Percentiles rank a stretch among this genome's conserved stretches.
Conservation (phyloP, 2,113 vertebrate genomes). For the Tetraodon nigroviridis region DNA sequence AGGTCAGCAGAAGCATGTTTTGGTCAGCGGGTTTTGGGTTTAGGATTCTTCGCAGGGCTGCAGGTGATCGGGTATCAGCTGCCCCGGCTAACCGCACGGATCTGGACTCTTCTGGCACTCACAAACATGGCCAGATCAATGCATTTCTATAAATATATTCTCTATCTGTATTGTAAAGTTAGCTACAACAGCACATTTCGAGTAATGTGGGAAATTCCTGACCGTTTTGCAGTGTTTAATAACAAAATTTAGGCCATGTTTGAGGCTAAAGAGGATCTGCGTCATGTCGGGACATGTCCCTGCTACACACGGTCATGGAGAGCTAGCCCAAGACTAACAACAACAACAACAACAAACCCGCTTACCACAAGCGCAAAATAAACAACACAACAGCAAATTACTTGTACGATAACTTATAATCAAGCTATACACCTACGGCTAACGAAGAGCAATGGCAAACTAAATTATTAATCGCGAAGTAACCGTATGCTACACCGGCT, state of each 20-base stretch:
- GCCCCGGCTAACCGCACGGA: constrained; percentile 31
- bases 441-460: neutral
- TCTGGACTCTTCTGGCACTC: constrained; percentile 15
- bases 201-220: neutral
- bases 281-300: constrained; percentile 65
- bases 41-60: constrained; percentile 23
- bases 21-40: neutral
- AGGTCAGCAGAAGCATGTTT: neutral
- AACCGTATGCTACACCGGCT: constrained; percentile 23
- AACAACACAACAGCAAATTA: neutral
- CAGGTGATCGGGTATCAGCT: constrained; percentile 32
- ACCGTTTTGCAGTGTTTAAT: no score
- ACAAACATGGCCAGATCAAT: neutral
- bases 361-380: neutral
- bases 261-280: constrained; percentile 1
- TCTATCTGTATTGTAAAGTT: neutral
- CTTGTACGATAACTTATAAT: no score
- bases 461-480: neutral
- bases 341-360: neutral
- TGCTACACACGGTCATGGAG: constrained; percentile 20
- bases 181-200: neutral
- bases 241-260: constrained; percentile 7
- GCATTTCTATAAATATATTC: constrained; percentile 15
- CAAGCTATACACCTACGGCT: no score
- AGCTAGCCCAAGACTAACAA: neutral